Base-by-base conservation (phyloP, 2,797 vertebrate species). In the Crenuchus spilurus region DNA sequence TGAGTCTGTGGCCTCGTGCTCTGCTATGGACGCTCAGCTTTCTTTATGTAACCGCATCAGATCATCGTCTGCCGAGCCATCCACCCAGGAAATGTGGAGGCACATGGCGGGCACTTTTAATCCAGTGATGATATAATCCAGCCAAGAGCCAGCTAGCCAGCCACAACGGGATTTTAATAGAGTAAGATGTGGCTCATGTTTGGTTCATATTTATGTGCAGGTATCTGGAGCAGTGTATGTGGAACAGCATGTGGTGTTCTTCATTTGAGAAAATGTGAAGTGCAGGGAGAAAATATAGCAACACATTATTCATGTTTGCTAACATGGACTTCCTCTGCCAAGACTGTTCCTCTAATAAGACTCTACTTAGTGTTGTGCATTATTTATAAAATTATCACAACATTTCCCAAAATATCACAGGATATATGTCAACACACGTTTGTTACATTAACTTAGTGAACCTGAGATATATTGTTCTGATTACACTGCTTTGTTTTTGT, bases 1-100 rank as follows among this genome's bases (percentile, higher is more conserved):
- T 70, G 65, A 58, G 64, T 62, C 77, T 71, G 26, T 10, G 16
- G 26, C 11, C 30, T 51, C 24, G 28, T 42, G 57, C 54, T 74
- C 22, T 11, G 26, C n/a, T n/a, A 8, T 65, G 22, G 51, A 46
- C 30, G 61, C 37, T 72, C 33, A 0, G 9, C 69, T 69, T 74
- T 30, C 33, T 58, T 68, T 70, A 64, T 57, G 55, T 33, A 83
- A 68, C 44, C 22, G 41, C 18, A 57, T 81, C 68, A 44, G 41
- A 39, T 76, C 55, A 69, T 52, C n/a, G 35, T 30, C 67, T 37
- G 41, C 62, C 69, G 22, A 70, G 42, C 28, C 26, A 9, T 31
- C 16, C 18, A 54, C 37, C n/a, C 26, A 48, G 42, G 30, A 70
- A 74, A 57, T 37, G 24, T 33, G 1, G 42, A 70, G 41, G 60